phyloP scores from a whole-genome alignment of 1,140 invertebrate species.

The Macrobrachium rosenbergii region DNA sequence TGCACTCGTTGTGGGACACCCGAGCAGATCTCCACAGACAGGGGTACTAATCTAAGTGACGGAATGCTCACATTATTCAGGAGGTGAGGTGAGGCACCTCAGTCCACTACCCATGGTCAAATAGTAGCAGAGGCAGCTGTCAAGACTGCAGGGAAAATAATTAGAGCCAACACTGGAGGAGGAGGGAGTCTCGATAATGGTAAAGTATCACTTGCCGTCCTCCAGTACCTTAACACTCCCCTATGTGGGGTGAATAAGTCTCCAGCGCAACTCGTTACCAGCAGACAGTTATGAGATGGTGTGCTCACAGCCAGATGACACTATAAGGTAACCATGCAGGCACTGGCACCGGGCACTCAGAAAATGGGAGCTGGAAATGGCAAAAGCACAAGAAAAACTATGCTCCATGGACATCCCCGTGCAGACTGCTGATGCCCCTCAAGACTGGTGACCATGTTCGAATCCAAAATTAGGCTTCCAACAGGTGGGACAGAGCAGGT shows the following conservation, averaged over 20 bases:
- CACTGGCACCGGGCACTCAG: too few relatives aligned
- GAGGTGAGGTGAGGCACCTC: slow-evolving; percentile 2
- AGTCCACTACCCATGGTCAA: neutral
- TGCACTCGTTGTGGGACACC: neutral
- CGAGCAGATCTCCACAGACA: neutral
- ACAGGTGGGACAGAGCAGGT: too few relatives aligned
- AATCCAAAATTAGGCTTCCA: too few relatives aligned
- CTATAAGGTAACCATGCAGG: too few relatives aligned
- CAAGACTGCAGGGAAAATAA: slow-evolving; percentile 1
- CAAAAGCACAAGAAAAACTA: too few relatives aligned
- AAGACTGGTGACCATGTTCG: too few relatives aligned
- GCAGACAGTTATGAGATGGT: neutral
- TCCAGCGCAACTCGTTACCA: neutral
- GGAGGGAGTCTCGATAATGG: neutral
- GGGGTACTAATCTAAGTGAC: neutral
- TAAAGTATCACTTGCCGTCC: neutral
- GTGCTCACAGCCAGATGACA: neutral
- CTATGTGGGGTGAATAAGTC: slow-evolving; percentile 8
- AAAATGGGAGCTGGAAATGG: too few relatives aligned
- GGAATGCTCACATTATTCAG: neutral
- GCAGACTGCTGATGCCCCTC: too few relatives aligned
- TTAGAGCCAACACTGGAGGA: neutral
- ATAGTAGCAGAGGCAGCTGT: slow-evolving; percentile 4
- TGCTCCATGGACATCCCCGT: too few relatives aligned
- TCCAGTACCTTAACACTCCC: slow-evolving; percentile 11